Evolutionary conservation across 2,888 invertebrate species (phyloP), one percentile per base, ranked within the genome.

Genomic region (Lepeophtheirus nordmannii): DNA sequence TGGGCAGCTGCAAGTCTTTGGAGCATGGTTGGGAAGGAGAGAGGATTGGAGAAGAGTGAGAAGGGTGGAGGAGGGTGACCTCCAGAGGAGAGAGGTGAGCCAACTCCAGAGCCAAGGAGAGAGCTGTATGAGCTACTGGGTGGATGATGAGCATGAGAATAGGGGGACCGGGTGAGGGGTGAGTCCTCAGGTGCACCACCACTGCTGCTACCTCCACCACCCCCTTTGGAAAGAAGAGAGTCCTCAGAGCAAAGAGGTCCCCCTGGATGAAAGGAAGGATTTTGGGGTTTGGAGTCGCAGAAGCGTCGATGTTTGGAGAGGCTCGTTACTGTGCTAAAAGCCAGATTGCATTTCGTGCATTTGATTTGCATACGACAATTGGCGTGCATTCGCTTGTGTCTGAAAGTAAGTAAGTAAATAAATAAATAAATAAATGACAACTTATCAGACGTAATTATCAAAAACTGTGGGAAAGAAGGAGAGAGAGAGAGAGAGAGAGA

Each of bases 351-450:
- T 82, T 93, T 92, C 73, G 82, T 84, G 78, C 96, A 97, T 79
- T 91, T 92, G 74, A 90, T 89, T 74, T 88, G 86, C 77, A 87
- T 87, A 72, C 92, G 86, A 76, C 96, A 97, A 74, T 90, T 88
- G 66, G 87, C 85, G 81, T 98, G 98, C 92, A 97, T 96, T 67
- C 97, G 89, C 75, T 92, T 94, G 80, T 98, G 98, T n/a, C 98
- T 87, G 30, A 2, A 30, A 30, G 30, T 30, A 30, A 30, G 7
- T 30, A 30, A 30, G 7, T 30, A 30, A 30, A 30, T 30, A 30
- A 30, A n/a, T n/a, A n/a, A n/a, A n/a, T n/a, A n/a, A 30, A 7
- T 30, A 30, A 30, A 30, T 2, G 30, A 30, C 30, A 30, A 30
- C 30, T 7, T 30, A 30, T 30, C 30, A 30, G 30, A 30, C 30